Base-by-base conservation (phyloP, 2,113 vertebrate genomes). In the Microtus richardsoni region DNA sequence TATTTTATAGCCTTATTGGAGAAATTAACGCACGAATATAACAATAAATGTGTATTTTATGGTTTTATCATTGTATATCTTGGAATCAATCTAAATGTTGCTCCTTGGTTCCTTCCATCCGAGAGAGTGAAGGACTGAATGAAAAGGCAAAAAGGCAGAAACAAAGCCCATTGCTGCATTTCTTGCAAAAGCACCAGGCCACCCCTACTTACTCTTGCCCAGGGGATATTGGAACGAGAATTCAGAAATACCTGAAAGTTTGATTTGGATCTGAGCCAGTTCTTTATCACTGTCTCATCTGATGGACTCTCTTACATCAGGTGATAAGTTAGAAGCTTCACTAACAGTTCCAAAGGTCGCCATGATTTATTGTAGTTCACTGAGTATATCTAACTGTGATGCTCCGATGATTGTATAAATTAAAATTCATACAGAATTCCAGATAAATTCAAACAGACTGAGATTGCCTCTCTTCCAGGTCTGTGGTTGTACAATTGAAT, bases 391-490 rank as follows among this genome's bases (percentile, higher is more conserved):
- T 71, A 30, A 33, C 30, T 47, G 41, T 62, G 64, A 71, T 88
- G n/a, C 74, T 74, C 47, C 33, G 41, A 33, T 80, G 52, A 47
- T n/a, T 94, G 24, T 89, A 54, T n/a, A 82, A 83, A 79, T 91
- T 94, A 82, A 94, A 96, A 64, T 94, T 97, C 26, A 78, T 75
- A 92, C 77, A 52, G 75, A 33, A 93, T 79, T 94, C 33, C 26
- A 71, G 77, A 94, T 89, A 66, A 84, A 75, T 84, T 95, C 47
- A 89, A 95, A 93, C 60, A 93, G 80, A 62, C 16, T 39, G 49
- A 88, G 71, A 75, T 0, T 39, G 24, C 9, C 24, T 94, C 71
- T 91, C 21, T 22, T 88, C 7, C 89, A 91, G 62, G 66, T 11
- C 60, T 64, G 21, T 30, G 54, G 33, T 52, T 95, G 26, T 74